Base-by-base conservation (phyloP, 1,140 invertebrate genomes). In the Venturia canescens region DNA sequence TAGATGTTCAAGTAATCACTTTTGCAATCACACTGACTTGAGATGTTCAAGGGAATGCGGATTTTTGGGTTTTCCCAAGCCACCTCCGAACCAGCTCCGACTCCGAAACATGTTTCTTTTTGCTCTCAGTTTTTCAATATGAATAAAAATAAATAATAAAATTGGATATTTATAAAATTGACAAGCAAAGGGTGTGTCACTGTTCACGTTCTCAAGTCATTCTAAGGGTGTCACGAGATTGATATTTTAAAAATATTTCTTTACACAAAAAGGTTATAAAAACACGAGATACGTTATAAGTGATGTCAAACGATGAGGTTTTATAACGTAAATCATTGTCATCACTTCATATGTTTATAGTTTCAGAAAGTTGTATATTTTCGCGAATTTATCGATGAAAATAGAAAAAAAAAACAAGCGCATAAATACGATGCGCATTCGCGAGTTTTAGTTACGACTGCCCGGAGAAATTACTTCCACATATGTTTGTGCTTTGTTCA, bases 41-140 rank as follows among this genome's bases (percentile, higher is more conserved):
- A 99, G 93, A 91, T 99, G 97, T 86, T 99, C 98, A 83, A 99
- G 92, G 0, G 98, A 99, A 94, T 99, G 97, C 74, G 96, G 97
- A 93, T 99, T 99, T 92, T 98, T 98, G 3, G 97, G 98, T 84
- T 97, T 97, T 90, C 97, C 97, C 91, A 97, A 93, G 78, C 95
- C 95, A 80, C 96, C 96, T 26, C 95, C 96, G 90, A 97, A 97
- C 96, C 96, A 97, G 88, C 96, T 97, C 83, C 96, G 93, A 93
- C 96, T 97, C 82, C 96, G 94, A 93, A 97, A 97, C 96, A 97
- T 97, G 82, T 85, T 86, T 77, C 67, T n/a, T 53, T 18, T 74
- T 16, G n/a, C n/a, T n/a, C 27, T 53, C 50, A 27, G 13, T 50
- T 74, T 74, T 53, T 18, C 11, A 21, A 3, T 71, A 15, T 26